These are phyloP conservation scores for Ariolimax columbianus DNA, from an alignment of 2,888 invertebrate genomes.

Conservation along the genomic window DNA sequence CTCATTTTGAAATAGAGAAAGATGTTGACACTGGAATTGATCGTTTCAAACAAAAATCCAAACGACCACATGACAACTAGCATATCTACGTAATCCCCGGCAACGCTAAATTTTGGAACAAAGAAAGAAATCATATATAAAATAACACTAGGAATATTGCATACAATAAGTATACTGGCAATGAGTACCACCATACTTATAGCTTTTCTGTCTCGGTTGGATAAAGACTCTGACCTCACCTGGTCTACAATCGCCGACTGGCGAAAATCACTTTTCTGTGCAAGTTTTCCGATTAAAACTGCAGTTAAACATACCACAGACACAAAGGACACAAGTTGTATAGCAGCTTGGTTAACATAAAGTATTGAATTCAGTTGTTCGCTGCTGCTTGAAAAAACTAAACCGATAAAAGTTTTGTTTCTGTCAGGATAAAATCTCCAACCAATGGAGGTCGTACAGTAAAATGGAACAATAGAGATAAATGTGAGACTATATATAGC, in stretches of 20 bases:
- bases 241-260: neutral
- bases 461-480: neutral
- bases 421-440: neutral
- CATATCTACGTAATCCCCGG: neutral
- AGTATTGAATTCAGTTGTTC: neutral
- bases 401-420: neutral
- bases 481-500: neutral
- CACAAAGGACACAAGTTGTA: neutral
- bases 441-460: neutral
- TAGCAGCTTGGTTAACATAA: neutral
- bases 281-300: neutral
- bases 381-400: neutral
- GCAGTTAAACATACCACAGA: neutral
- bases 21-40: constrained; percentile 31
- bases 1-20: constrained; percentile 24
- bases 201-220: neutral
- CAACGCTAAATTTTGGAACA: neutral
- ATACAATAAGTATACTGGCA: neutral
- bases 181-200: neutral
- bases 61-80: neutral
- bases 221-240: neutral
- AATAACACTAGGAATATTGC: neutral
- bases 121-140: neutral
- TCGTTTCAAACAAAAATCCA: constrained; percentile 6
- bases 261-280: neutral